phyloP scores from a whole-genome alignment of 1,140 invertebrate species.

The Idris sp. region DNA sequence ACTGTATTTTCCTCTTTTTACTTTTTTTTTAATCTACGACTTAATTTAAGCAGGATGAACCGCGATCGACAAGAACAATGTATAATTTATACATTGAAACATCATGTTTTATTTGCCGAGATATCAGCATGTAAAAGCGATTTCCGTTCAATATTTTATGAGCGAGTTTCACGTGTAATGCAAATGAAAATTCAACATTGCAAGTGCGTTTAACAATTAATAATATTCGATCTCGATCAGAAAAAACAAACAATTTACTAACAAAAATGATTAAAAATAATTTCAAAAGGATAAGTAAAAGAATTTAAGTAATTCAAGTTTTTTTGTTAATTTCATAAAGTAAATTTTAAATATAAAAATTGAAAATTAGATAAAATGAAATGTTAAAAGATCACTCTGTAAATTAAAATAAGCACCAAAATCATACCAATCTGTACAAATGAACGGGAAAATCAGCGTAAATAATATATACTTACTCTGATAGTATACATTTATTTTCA shows the following conservation, averaged over 20 bases:
- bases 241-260: no score
- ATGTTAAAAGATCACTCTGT: no score
- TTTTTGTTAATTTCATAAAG: no score
- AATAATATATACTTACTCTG: no score
- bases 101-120: conserved; percentile 5
- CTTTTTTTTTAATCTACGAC: not conserved
- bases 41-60: not conserved
- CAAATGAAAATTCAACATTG: conserved; percentile 20
- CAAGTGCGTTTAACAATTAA: conserved; percentile 16
- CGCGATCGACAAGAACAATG: conserved; percentile 1
- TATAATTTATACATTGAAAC: conserved; percentile 5
- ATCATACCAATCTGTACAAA: no score
- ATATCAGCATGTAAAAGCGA: not conserved
- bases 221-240: conserved; percentile 15
- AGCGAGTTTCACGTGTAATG: not conserved
- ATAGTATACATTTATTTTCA: no score
- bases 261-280: conserved; percentile 17
- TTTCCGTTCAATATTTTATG: not conserved
- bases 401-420: no score
- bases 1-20: not conserved
- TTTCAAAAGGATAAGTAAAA: not conserved
- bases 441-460: no score
- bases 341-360: no score
- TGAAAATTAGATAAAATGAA: no score
- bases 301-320: no score